Evolutionary conservation across 2,888 invertebrate species (phyloP).

Genomic region (Synanthedon vespiformis): DNA sequence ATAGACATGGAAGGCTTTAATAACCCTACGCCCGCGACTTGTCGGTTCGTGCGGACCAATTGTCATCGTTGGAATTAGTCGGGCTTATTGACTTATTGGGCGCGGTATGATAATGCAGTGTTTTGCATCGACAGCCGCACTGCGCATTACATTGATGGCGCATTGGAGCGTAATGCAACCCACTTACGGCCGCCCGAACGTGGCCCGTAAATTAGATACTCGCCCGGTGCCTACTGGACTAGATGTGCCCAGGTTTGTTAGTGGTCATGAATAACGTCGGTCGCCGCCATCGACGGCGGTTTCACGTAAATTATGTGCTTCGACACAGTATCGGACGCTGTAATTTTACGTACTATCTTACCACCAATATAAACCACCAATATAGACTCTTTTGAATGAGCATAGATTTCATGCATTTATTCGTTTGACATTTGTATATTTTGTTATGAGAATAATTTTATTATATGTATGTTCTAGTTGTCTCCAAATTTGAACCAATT

Average conservation of each 20-base stretch:
- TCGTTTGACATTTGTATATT: no score
- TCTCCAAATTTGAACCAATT: no score
- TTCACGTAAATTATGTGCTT: no score
- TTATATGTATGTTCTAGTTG: no score
- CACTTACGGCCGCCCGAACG: background rate
- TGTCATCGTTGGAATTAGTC: background rate
- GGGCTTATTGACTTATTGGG: background rate
- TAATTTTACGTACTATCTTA: no score
- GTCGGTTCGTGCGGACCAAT: background rate
- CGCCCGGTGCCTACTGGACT: background rate
- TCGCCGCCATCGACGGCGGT: background rate
- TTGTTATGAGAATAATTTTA: no score
- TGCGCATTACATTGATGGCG: conserved; percentile 25
- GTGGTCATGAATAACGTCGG: background rate
- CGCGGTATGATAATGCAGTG: conserved; percentile 18
- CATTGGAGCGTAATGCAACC: conserved; percentile 7
- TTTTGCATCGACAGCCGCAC: conserved; percentile 25
- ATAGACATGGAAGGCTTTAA: background rate
- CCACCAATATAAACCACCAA: no score
- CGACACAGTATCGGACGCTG: no score
- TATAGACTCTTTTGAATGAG: no score
- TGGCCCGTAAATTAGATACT: conserved; percentile 1
- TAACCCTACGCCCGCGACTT: background rate
- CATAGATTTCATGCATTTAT: no score
- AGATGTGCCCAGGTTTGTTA: background rate